phyloP scores from a whole-genome alignment of 2,888 invertebrate genomes.

The Stenchaetothrips biformis region DNA sequence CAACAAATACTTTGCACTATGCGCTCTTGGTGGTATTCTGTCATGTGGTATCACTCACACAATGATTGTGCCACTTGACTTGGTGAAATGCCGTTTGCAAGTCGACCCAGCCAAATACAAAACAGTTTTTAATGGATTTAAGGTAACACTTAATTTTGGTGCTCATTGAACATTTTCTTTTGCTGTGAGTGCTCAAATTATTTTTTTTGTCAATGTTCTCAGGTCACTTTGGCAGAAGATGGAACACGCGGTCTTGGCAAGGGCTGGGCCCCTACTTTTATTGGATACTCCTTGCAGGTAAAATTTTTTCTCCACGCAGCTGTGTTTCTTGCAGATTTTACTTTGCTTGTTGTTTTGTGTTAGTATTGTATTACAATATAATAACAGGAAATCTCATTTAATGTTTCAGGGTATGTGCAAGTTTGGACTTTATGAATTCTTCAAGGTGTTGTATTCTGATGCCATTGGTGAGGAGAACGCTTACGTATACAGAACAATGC shows the following conservation, averaged over 20 bases:
- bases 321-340: not conserved
- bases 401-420: slow-evolving; percentile 76
- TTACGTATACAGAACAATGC: slow-evolving; percentile 77
- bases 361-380: not conserved
- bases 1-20: slow-evolving; percentile 79
- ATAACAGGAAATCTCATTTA: slow-evolving; percentile 4
- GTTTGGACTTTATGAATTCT: slow-evolving; percentile 97
- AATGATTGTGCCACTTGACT: slow-evolving; percentile 88
- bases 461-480: slow-evolving; percentile 86
- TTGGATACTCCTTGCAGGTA: slow-evolving; percentile 89
- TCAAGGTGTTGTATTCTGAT: slow-evolving; percentile 78
- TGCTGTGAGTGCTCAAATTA: slow-evolving; percentile 19
- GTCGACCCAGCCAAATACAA: slow-evolving; percentile 92
- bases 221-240: slow-evolving; percentile 79
- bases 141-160: slow-evolving; percentile 42
- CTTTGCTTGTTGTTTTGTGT: slow-evolving; percentile 12
- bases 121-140: slow-evolving; percentile 77
- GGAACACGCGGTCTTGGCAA: slow-evolving; percentile 77
- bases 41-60: slow-evolving; percentile 86
- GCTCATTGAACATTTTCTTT: not conserved
- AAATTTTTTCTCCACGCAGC: not conserved
- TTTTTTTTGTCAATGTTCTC: slow-evolving; percentile 42
- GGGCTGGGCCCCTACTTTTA: slow-evolving; percentile 97
- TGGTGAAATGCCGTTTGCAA: slow-evolving; percentile 91
- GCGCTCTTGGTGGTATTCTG: slow-evolving; percentile 76